Evolutionary conservation across 1,140 invertebrate genomes (phyloP).

Genomic region (Drosophila albomicans): DNA sequence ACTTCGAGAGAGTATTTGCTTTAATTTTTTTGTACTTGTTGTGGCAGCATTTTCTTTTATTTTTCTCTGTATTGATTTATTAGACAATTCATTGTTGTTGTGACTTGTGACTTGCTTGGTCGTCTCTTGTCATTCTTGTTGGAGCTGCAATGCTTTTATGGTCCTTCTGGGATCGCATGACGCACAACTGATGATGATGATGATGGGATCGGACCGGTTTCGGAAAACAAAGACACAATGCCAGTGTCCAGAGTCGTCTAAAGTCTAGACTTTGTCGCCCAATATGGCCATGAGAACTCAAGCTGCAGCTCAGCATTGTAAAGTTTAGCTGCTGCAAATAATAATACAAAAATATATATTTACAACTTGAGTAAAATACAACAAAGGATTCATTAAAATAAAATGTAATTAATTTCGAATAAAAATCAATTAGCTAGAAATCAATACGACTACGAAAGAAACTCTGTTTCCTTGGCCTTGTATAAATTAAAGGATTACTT

Average conservation of each 20-base stretch:
- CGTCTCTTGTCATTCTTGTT: constrained; percentile 45
- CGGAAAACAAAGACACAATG: constrained; percentile 66
- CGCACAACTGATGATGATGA: constrained; percentile 47
- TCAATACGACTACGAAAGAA: background rate
- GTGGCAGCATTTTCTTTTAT: constrained; percentile 21
- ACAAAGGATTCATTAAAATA: background rate
- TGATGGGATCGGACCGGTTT: constrained; percentile 60
- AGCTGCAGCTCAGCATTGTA: constrained; percentile 10
- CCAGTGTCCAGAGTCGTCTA: constrained; percentile 50
- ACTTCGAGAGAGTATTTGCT: constrained; percentile 6
- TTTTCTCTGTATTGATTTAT: constrained; percentile 67
- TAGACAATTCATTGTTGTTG: constrained; percentile 65
- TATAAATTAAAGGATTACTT: too few species aligned
- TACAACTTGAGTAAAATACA: background rate
- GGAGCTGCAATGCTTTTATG: constrained; percentile 65
- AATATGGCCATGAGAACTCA: constrained; percentile 55
- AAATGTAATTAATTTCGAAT: background rate
- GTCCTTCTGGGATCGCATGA: constrained; percentile 62
- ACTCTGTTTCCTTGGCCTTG: too few species aligned
- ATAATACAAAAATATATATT: background rate
- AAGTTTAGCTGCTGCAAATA: background rate
- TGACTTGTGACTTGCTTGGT: constrained; percentile 15
- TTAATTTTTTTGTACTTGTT: constrained; percentile 20
- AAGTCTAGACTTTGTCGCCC: constrained; percentile 60
- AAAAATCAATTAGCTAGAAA: background rate